Evolutionary conservation across 2,113 vertebrate genomes (phyloP), one percentile per base, ranked within the genome.

Genomic region (Prionailurus bengalensis): DNA sequence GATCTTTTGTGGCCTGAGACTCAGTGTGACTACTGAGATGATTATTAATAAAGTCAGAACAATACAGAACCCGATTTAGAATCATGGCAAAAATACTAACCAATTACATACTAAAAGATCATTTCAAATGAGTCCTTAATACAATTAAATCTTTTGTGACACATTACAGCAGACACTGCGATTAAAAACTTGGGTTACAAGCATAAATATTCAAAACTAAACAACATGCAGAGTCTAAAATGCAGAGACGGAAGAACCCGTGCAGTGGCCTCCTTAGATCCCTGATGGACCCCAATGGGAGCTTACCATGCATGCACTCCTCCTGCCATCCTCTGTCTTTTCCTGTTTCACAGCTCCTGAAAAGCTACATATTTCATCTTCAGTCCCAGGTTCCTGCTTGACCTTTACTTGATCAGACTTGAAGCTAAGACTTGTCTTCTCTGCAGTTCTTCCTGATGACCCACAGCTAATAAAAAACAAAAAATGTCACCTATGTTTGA

Each of bases 261-360:
- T 8, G 55, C 66, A 12, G 55, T 29, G 14, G 55, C 16, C 39
- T 27, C 11, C 21, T 19, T 6, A 14, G 19, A 4, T 5, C 10
- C 83, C 27, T 27, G 29, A 7, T 36, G 29, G 33, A 80, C 16
- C 27, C 97, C 19, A 65, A 95, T 36, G 45, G 94, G 91, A 94
- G 74, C 96, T 98, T 99, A 99, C 99, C 99, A 99, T 99, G 99
- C 99, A 99, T 96, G 99, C 99, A 55, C 99, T 99, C 97, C 99
- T 99, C 51, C 99, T 98, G 70, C 99, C 99, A 92, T 99, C 99
- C 96, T 99, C 99, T 36, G 99, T 97, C 85, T 99, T 99, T 17
- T 99, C 99, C 27, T 99, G 99, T 97, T 99, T 99, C 78, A 99
- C 99, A 95, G 99, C 82, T 97, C 99, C 99, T 79, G 99, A 99